Percentiles rank a stretch among this genome's conserved stretches.
phyloP scores from a whole-genome alignment of 92 coral and sea anemone genomes.

The Palythoa grandis region DNA sequence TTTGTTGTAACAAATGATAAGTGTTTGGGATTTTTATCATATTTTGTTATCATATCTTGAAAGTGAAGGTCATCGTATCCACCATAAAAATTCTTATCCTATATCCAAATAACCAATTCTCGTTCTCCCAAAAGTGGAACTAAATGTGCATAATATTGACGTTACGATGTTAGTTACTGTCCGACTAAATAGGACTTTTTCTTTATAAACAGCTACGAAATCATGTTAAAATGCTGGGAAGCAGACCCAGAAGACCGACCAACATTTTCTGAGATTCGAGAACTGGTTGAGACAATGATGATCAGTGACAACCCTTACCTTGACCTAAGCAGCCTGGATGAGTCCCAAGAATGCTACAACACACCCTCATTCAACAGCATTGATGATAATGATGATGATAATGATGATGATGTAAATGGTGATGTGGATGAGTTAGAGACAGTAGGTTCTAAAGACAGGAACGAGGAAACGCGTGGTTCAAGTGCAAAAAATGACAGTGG shows the following conservation, averaged over 20 bases:
- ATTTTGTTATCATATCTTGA: too few relatives aligned
- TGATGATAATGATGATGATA: slow-evolving; percentile 8
- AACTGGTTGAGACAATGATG: slow-evolving; percentile 75
- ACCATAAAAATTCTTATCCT: not conserved
- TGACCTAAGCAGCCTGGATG: slow-evolving; percentile 78
- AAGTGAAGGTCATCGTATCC: not conserved
- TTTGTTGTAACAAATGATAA: too few relatives aligned
- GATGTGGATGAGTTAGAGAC: slow-evolving; percentile 38
- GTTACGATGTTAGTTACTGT: not conserved
- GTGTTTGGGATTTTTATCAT: too few relatives aligned
- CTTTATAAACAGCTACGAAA: slow-evolving; percentile 50
- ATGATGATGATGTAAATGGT: not conserved
- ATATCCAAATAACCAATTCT: not conserved
- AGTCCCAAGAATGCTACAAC: slow-evolving; percentile 74
- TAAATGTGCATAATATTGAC: too few relatives aligned
- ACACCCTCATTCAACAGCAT: slow-evolving; percentile 83
- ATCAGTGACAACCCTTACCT: slow-evolving; percentile 75
- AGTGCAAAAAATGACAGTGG: slow-evolving; percentile 3
- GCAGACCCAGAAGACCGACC: slow-evolving; percentile 73
- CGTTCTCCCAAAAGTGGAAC: not conserved
- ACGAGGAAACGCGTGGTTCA: not conserved
- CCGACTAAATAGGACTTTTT: not conserved
- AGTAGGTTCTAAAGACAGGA: not conserved
- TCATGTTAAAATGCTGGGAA: slow-evolving; percentile 76
- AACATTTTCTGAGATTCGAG: slow-evolving; percentile 62